Conservation (phyloP, 2,888 invertebrate genomes). For the Parascotia fuliginaria region DNA sequence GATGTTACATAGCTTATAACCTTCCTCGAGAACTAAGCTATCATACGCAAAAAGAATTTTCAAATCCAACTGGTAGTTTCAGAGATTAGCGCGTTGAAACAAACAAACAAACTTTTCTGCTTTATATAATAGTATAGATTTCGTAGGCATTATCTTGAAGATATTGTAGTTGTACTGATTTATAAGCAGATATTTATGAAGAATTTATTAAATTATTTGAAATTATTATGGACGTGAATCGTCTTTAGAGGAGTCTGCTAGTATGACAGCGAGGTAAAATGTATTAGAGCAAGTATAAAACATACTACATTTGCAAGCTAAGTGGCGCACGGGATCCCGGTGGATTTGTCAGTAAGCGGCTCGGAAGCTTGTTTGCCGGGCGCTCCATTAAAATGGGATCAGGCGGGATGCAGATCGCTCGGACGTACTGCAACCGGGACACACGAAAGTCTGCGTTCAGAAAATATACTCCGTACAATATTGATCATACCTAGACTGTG, state of each 20-base stretch:
- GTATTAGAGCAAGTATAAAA: slow-evolving; percentile 53
- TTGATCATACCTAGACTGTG: slow-evolving; percentile 33
- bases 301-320: slow-evolving; percentile 68
- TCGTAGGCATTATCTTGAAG: slow-evolving; percentile 8
- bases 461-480: slow-evolving; percentile 47
- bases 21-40: too few relatives aligned
- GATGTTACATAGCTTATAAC: too few relatives aligned
- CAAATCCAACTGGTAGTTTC: too few relatives aligned
- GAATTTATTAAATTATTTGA: slow-evolving; percentile 11
- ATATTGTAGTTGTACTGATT: slow-evolving; percentile 25
- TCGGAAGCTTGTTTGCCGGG: slow-evolving; percentile 83
- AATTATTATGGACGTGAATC: slow-evolving; percentile 15
- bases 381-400: slow-evolving; percentile 86
- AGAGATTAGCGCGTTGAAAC: too few relatives aligned
- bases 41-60: too few relatives aligned
- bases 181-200: slow-evolving; percentile 14
- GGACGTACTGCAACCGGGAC: slow-evolving; percentile 66
- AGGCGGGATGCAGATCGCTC: slow-evolving; percentile 82
- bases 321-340: slow-evolving; percentile 78
- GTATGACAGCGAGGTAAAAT: slow-evolving; percentile 28
- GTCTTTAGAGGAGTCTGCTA: slow-evolving; percentile 22
- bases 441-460: slow-evolving; percentile 47
- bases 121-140: too few relatives aligned
- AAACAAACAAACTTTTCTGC: too few relatives aligned
- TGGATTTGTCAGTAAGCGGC: slow-evolving; percentile 83